phyloP scores from a whole-genome alignment of 2,113 vertebrate genomes.

The Xiphophorus hellerii region DNA sequence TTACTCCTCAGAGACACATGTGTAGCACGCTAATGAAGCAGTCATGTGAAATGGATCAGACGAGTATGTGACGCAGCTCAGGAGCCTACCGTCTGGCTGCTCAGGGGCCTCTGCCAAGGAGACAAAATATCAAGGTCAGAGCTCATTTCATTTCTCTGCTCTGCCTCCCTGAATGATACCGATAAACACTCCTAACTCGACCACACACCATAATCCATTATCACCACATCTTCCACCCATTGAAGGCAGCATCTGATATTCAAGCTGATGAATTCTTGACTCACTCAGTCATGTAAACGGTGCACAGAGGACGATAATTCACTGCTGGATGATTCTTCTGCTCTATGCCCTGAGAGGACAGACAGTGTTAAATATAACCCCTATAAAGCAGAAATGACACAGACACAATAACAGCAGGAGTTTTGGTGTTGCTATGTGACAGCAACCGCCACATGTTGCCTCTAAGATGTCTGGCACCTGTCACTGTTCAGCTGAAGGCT shows the following conservation, averaged over 20 bases:
- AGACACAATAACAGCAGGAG: constrained; percentile 40
- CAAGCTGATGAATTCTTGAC: constrained; percentile 20
- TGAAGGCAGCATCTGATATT: constrained; percentile 23
- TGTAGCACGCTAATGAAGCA: constrained; percentile 53
- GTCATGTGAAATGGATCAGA: constrained; percentile 33
- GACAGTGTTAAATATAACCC: constrained; percentile 44
- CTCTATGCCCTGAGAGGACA: constrained; percentile 13
- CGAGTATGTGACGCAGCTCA: not conserved
- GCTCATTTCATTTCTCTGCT: constrained; percentile 37
- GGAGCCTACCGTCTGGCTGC: constrained; percentile 19
- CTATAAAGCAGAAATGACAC: constrained; percentile 28
- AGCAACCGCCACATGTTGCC: not conserved
- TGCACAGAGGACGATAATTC: constrained; percentile 1
- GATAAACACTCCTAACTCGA: constrained; percentile 9
- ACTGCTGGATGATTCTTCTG: constrained; percentile 24
- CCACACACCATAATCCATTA: not conserved
- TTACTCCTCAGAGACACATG: constrained; percentile 52
- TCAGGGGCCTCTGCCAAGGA: constrained; percentile 31
- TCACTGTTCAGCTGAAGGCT: not conserved
- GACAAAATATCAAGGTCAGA: constrained; percentile 49
- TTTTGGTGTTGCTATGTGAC: constrained; percentile 47
- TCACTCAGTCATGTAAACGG: constrained; percentile 24
- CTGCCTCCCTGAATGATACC: constrained; percentile 20
- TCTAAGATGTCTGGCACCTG: not conserved
- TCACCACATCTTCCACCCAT: constrained; percentile 28